Conservation (phyloP, 2,888 invertebrate genomes). For the Himalopsyche kuldschensis region DNA sequence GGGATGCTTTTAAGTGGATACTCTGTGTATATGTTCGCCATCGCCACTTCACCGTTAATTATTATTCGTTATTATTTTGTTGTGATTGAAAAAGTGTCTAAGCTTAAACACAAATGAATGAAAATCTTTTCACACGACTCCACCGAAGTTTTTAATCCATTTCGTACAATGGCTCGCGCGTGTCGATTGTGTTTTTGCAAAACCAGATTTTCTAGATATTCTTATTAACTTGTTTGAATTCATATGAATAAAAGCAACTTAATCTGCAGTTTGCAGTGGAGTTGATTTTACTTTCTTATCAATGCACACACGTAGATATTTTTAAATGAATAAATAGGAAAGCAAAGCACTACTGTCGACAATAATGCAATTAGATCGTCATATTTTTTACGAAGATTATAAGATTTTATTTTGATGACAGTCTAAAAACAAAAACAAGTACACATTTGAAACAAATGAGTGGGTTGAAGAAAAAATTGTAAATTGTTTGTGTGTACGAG, state of each 20-base stretch:
- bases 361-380: neutral
- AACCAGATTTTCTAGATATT: neutral
- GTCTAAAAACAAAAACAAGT: too few species aligned
- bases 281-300: too few species aligned
- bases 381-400: too few species aligned
- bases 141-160: neutral
- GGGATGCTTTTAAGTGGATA: too few species aligned
- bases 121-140: neutral
- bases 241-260: neutral
- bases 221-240: neutral
- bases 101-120: neutral
- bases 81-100: neutral
- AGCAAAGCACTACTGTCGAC: neutral
- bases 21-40: too few species aligned
- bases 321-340: too few species aligned
- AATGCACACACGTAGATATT: too few species aligned
- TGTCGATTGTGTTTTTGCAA: neutral
- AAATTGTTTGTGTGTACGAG: neutral
- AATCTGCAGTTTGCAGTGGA: too few species aligned
- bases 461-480: neutral
- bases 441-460: too few species aligned
- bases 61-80: neutral
- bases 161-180: neutral
- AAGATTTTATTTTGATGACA: too few species aligned
- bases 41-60: too few species aligned